These are phyloP conservation scores for Epinotia nisella DNA, from an alignment of 2,888 invertebrate genomes.

Conservation along the genomic window DNA sequence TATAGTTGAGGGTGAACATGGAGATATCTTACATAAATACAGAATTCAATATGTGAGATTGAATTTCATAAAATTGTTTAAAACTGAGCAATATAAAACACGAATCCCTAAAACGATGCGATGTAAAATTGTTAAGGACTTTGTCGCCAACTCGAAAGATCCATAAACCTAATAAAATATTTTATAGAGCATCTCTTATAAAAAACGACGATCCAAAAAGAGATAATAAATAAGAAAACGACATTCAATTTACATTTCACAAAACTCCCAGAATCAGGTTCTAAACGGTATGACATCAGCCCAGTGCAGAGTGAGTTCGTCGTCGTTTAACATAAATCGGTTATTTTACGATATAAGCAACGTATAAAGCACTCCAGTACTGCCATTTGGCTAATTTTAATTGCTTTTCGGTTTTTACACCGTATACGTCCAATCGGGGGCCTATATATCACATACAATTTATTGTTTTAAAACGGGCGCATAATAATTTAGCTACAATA, in stretches of 20 bases:
- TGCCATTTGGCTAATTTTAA: conserved; percentile 78
- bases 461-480: conserved; percentile 68
- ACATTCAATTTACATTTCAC: conserved; percentile 40
- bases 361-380: conserved; percentile 70
- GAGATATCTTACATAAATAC: too few species aligned
- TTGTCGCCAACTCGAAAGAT: conserved; percentile 18
- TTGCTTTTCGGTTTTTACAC: conserved; percentile 71
- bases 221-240: conserved; percentile 30
- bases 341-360: conserved; percentile 68
- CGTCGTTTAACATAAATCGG: conserved; percentile 70
- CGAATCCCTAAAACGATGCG: not conserved
- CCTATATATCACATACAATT: conserved; percentile 69
- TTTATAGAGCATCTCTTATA: conserved; percentile 28
- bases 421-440: conserved; percentile 62
- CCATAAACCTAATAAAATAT: conserved; percentile 23
- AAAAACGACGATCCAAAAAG: conserved; percentile 20
- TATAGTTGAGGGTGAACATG: too few species aligned
- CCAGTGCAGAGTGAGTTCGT: conserved; percentile 52
- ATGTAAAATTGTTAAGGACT: not conserved
- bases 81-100: not conserved
- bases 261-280: conserved; percentile 47
- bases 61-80: too few species aligned
- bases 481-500: conserved; percentile 70
- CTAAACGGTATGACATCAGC: conserved; percentile 55
- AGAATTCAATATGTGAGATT: too few species aligned